Conservation (phyloP, 2,113 vertebrate genomes). For the Hemicordylus capensis region DNA sequence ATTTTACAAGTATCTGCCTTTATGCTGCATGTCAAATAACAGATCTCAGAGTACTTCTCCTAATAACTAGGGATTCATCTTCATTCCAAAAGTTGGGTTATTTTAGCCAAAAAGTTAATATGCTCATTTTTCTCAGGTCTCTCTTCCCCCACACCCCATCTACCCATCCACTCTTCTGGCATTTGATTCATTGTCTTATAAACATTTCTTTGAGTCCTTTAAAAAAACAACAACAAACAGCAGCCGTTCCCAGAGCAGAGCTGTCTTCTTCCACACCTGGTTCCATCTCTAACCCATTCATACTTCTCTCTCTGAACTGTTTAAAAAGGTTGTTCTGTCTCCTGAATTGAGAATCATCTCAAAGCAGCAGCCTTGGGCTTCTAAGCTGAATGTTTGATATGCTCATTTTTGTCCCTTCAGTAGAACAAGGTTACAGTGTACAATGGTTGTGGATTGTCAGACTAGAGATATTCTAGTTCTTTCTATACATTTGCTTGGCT, state of each 20-base stretch:
- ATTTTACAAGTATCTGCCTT: not conserved
- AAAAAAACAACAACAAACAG: no score
- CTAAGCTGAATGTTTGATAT: not conserved
- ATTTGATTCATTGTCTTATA: not conserved
- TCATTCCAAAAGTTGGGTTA: constrained; percentile 36
- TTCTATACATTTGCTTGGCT: constrained; percentile 14
- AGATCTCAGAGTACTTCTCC: constrained; percentile 39
- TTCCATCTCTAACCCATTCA: no score
- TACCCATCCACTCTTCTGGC: no score
- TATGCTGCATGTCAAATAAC: constrained; percentile 27
- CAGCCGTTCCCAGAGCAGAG: not conserved
- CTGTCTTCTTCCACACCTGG: not conserved
- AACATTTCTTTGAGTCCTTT: not conserved
- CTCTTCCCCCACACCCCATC: no score
- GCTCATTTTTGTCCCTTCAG: constrained; percentile 19
- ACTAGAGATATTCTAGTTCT: no score
- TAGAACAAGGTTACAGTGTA: constrained; percentile 1
- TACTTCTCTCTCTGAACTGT: not conserved
- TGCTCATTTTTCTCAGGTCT: constrained; percentile 1
- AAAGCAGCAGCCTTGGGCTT: constrained; percentile 3
- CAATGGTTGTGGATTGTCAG: constrained; percentile 16
- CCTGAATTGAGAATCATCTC: not conserved
- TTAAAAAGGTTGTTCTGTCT: not conserved
- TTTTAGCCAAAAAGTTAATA: constrained; percentile 29
- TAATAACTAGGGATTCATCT: constrained; percentile 57